Percentiles rank a stretch among this genome's conserved stretches.
Conservation (phyloP, 2,888 invertebrate species). For the Leptinotarsa tumamoca region DNA sequence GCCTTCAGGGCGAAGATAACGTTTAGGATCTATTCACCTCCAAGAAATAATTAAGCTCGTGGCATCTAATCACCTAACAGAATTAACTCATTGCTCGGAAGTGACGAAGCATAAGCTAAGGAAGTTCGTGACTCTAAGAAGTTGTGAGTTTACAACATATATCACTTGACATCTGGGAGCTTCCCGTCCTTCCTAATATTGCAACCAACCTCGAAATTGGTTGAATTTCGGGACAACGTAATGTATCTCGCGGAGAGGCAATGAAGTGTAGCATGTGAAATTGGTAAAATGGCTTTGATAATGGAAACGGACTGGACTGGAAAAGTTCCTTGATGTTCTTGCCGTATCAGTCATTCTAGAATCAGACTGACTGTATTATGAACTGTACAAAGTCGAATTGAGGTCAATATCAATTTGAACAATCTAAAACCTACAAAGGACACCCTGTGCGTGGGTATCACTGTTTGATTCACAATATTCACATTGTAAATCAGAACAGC, state of each 20-base stretch:
- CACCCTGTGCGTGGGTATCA: too few relatives aligned
- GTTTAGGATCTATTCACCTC: neutral
- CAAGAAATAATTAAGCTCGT: neutral
- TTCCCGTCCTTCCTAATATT: slow-evolving; percentile 29
- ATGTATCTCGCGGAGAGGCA: neutral
- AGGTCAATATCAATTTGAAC: too few relatives aligned
- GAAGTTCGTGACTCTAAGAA: slow-evolving; percentile 19
- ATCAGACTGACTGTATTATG: too few relatives aligned
- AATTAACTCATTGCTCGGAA: slow-evolving; percentile 20
- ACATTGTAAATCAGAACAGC: too few relatives aligned
- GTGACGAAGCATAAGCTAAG: slow-evolving; percentile 16
- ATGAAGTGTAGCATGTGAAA: neutral
- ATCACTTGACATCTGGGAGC: slow-evolving; percentile 32
- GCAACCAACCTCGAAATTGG: neutral
- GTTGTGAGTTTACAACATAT: slow-evolving; percentile 27
- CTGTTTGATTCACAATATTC: too few relatives aligned
- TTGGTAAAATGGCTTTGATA: too few relatives aligned
- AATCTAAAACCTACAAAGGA: too few relatives aligned
- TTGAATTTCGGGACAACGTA: neutral
- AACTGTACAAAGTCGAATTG: too few relatives aligned
- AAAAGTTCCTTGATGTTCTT: too few relatives aligned
- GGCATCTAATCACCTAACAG: slow-evolving; percentile 10
- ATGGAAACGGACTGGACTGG: too few relatives aligned
- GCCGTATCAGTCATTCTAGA: too few relatives aligned
- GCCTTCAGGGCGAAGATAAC: too few relatives aligned